Conservation (phyloP, 2,113 vertebrate species). For the Nyctibius bracteatus region DNA sequence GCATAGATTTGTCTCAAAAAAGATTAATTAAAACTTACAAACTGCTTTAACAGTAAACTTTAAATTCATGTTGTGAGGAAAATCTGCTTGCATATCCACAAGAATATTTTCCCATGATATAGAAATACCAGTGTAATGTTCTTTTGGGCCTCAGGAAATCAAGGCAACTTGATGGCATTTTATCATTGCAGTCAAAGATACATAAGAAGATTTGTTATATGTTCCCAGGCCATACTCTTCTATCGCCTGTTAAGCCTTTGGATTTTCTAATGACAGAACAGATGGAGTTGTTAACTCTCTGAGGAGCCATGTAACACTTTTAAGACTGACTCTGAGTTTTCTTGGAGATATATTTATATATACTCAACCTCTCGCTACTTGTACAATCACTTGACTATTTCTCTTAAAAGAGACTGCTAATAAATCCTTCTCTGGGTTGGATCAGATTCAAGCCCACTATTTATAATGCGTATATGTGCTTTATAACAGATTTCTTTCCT, state of each 20-base stretch:
- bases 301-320: neutral
- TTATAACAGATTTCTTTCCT: neutral
- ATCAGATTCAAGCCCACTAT: neutral
- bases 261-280: neutral
- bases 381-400: neutral
- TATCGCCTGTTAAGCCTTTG: neutral
- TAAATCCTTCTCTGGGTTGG: neutral
- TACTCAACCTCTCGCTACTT: neutral
- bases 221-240: neutral
- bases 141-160: neutral
- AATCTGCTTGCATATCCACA: neutral
- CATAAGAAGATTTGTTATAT: neutral
- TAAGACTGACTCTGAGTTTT: neutral
- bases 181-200: neutral
- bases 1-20: neutral
- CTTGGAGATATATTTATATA: neutral
- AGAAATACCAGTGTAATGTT: neutral
- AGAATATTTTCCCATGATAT: neutral
- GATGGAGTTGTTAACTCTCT: neutral
- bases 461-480: neutral
- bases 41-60: neutral
- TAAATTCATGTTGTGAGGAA: neutral
- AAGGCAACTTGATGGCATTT: neutral
- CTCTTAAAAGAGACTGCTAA: neutral
- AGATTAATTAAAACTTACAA: constrained; percentile 31